Conservation (phyloP, 2,797 vertebrate species). For the Propithecus deckenii region DNA sequence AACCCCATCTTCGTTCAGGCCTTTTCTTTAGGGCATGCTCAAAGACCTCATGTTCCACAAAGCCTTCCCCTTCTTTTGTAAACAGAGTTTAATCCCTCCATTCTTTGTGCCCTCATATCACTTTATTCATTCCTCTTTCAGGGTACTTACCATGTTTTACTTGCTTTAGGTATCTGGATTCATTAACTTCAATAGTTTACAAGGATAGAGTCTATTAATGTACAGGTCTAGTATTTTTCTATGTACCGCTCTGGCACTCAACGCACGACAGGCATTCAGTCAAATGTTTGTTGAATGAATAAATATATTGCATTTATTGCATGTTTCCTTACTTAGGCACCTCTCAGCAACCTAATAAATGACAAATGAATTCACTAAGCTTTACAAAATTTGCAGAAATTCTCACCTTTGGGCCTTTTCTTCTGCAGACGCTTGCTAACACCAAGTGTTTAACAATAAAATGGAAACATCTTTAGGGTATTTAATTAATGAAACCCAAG, state of each 20-base stretch:
- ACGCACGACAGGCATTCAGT: conserved; percentile 15
- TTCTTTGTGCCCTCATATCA: background rate
- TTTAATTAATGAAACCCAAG: conserved; percentile 2
- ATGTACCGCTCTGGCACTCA: background rate
- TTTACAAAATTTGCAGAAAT: conserved; percentile 35
- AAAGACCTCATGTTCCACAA: background rate
- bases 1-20: background rate
- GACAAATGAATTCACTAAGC: background rate
- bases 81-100: background rate
- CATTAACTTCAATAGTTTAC: background rate
- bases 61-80: background rate
- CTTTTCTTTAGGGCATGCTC: background rate
- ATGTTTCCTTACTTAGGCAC: conserved; percentile 46
- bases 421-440: conserved; percentile 8
- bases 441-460: conserved; percentile 39
- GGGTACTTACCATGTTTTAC: background rate
- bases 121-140: background rate
- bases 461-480: background rate
- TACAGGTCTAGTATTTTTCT: background rate
- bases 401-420: background rate
- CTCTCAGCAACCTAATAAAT: conserved; percentile 16
- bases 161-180: background rate
- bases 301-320: conserved; percentile 73
- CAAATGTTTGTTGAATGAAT: background rate
- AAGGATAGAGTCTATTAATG: background rate